Conservation (phyloP, 2,113 vertebrate genomes). For the Emydura subglobosa region DNA sequence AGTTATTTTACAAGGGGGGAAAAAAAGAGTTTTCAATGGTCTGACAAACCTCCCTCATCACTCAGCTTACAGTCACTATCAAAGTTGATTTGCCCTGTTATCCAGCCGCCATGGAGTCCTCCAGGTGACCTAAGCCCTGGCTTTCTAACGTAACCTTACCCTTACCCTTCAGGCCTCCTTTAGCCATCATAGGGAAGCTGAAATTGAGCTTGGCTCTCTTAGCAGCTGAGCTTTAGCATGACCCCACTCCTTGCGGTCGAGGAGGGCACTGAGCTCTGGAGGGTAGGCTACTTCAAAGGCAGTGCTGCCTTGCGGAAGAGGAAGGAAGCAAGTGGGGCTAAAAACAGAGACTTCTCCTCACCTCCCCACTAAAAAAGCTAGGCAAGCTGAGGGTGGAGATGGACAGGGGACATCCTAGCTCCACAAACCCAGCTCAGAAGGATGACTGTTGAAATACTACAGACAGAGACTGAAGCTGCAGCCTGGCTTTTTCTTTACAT, state of each 20-base stretch:
- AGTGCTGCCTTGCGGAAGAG: neutral
- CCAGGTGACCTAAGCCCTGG: neutral
- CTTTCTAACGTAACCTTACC: neutral
- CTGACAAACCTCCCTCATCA: neutral
- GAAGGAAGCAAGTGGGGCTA: neutral
- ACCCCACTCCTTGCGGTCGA: neutral
- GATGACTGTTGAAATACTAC: neutral
- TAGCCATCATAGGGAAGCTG: neutral
- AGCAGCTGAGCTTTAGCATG: neutral
- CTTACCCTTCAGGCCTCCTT: neutral
- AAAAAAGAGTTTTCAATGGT: neutral
- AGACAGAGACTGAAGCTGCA: neutral
- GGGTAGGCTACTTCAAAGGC: neutral
- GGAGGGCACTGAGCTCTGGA: neutral
- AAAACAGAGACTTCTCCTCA: neutral
- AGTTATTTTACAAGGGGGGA: neutral
- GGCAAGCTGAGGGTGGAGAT: neutral
- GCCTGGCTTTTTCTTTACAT: neutral
- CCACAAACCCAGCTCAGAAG: neutral
- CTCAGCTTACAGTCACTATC: neutral
- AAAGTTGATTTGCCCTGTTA: neutral
- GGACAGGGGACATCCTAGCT: neutral
- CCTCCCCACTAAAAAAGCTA: neutral
- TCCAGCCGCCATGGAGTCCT: neutral
- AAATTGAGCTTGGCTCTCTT: neutral